Percentiles rank a stretch among this genome's conserved stretches.
Conservation (phyloP, 1,140 invertebrate species). For the Cylas formicarius region DNA sequence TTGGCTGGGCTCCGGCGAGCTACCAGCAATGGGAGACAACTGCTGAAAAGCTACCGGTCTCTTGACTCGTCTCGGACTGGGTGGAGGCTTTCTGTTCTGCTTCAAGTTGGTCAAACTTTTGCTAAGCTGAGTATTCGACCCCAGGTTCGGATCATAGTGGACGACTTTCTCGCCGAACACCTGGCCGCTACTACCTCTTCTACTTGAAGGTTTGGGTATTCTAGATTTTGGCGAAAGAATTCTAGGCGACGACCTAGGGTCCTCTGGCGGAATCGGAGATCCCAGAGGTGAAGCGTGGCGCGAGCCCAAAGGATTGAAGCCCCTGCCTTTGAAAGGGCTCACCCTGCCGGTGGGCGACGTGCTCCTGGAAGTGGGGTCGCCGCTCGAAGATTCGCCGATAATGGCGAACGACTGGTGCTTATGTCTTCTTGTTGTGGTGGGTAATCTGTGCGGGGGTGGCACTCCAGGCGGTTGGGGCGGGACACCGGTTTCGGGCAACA, state of each 20-base stretch:
- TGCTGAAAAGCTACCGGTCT: conserved; percentile 28
- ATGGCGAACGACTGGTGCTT: conserved; percentile 54
- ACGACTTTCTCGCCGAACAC: conserved; percentile 30
- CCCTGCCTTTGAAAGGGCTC: conserved; percentile 51
- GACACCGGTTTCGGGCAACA: conserved; percentile 29
- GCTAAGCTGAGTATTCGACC: conserved; percentile 29
- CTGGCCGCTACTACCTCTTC: conserved; percentile 20
- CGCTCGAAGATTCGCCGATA: conserved; percentile 46
- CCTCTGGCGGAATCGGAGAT: conserved; percentile 33
- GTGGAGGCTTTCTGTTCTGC: conserved; percentile 28
- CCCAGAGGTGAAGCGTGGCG: conserved; percentile 34
- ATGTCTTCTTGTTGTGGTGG: conserved; percentile 38
- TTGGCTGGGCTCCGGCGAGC: conserved; percentile 37
- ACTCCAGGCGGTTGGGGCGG: conserved; percentile 34
- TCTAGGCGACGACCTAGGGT: conserved; percentile 7
- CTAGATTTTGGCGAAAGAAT: conserved; percentile 20
- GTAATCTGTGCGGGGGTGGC: conserved; percentile 38
- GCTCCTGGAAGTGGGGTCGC: conserved; percentile 40
- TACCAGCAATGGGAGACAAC: conserved; percentile 37
- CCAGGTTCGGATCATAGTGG: conserved; percentile 14
- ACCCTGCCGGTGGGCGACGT: conserved; percentile 46
- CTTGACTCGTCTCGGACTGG: conserved; percentile 19
- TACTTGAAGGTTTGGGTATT: conserved; percentile 24
- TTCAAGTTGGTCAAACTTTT: conserved; percentile 37
- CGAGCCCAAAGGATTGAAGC: conserved; percentile 45